Percentiles rank a stretch among this genome's conserved stretches.
Evolutionary conservation across 2,888 invertebrate genomes (phyloP).

Genomic region (Aporophyla nigra): DNA sequence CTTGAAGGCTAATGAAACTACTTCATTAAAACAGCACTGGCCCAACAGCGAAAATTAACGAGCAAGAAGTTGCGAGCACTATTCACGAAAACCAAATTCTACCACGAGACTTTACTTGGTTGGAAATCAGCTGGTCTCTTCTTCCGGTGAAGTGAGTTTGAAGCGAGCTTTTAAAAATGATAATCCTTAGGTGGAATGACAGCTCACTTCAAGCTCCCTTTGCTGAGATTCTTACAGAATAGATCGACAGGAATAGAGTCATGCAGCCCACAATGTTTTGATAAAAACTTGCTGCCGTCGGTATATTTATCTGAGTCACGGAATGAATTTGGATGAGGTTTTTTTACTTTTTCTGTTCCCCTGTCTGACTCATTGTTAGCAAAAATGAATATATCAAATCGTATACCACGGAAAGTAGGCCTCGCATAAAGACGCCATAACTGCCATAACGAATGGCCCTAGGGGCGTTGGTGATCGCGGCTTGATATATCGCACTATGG

Average conservation of each 20-base stretch:
- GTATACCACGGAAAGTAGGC: constrained; percentile 48
- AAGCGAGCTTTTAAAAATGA: neutral
- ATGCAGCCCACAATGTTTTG: neutral
- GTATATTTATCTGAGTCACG: neutral
- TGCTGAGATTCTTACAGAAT: neutral
- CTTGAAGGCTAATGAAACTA: neutral
- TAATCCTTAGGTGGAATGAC: neutral
- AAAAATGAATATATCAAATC: constrained; percentile 42
- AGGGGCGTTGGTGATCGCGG: constrained; percentile 47
- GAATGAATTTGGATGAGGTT: constrained; percentile 9
- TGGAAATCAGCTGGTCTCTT: neutral
- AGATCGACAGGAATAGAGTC: neutral
- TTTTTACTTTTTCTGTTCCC: constrained; percentile 5
- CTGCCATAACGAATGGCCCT: constrained; percentile 50
- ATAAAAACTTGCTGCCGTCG: neutral
- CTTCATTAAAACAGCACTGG: neutral
- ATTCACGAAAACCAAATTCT: neutral
- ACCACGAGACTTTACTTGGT: neutral
- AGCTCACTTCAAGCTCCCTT: neutral
- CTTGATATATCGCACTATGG: constrained; percentile 51
- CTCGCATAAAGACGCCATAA: constrained; percentile 58
- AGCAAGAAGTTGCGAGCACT: neutral
- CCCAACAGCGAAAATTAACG: neutral
- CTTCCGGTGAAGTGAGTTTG: neutral
- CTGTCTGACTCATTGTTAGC: constrained; percentile 32